phyloP scores from a whole-genome alignment of 2,888 invertebrate species.

The Apamea sordens region DNA sequence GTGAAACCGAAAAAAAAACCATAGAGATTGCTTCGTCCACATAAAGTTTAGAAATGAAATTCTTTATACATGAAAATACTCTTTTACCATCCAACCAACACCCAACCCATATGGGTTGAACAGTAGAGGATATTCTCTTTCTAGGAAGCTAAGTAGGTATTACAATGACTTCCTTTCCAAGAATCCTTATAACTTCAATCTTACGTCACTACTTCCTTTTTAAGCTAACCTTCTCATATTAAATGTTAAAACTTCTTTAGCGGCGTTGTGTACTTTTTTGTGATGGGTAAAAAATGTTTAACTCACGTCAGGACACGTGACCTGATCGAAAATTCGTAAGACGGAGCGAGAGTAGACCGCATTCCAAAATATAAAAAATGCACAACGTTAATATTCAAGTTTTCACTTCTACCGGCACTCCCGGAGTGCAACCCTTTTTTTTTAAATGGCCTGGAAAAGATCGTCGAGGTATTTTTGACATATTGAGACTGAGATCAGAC shows the following conservation, averaged over 20 bases:
- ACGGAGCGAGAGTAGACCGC: no score
- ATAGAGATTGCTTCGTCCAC: no score
- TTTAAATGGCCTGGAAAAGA: slow-evolving; percentile 6
- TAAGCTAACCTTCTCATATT: neutral
- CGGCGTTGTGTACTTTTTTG: no score
- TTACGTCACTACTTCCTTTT: neutral
- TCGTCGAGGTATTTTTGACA: neutral
- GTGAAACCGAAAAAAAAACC: neutral
- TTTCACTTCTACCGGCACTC: no score
- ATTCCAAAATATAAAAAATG: no score
- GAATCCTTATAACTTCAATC: neutral
- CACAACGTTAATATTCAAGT: no score
- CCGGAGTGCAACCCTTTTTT: no score
- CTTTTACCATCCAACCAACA: neutral
- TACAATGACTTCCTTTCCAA: neutral
- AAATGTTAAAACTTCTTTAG: no score
- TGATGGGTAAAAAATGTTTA: no score
- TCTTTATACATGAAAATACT: neutral
- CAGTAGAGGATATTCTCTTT: neutral
- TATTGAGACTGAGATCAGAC: neutral
- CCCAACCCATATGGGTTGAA: no score
- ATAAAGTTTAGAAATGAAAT: neutral
- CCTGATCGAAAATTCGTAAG: no score
- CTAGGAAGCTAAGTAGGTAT: neutral
- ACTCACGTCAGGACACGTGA: no score